Conservation (phyloP, 2,113 vertebrate species). For the Ancistrus triradiatus region DNA sequence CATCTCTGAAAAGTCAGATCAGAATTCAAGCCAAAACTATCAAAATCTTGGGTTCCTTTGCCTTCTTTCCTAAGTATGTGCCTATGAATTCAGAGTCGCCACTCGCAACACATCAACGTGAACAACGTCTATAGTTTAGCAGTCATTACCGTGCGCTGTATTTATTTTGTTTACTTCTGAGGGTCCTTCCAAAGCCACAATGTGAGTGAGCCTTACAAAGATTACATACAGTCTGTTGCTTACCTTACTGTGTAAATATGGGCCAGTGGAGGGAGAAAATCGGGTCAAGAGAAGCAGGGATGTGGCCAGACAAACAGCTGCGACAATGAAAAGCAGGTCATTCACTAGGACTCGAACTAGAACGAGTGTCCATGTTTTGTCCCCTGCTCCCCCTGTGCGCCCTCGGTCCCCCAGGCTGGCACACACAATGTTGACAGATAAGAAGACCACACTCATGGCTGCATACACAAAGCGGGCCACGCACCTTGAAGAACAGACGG, state of each 20-base stretch:
- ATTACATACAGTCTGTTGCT: background rate
- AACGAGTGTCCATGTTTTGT: constrained; percentile 74
- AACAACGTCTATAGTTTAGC: no score
- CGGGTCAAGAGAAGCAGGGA: constrained; percentile 74
- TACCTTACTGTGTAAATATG: constrained; percentile 80
- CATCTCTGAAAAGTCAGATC: no score
- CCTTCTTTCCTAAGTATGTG: no score
- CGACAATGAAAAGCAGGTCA: constrained; percentile 80
- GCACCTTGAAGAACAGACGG: constrained; percentile 43
- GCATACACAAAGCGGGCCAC: constrained; percentile 52
- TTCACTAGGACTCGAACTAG: constrained; percentile 80
- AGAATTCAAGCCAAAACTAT: no score
- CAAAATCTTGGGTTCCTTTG: no score
- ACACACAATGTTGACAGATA: constrained; percentile 75
- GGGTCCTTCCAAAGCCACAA: no score
- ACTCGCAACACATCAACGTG: no score
- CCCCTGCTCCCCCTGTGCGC: constrained; percentile 43
- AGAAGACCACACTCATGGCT: constrained; percentile 67
- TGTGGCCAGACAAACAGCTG: constrained; percentile 73
- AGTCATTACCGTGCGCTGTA: no score
- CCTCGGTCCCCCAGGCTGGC: constrained; percentile 65
- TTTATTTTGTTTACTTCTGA: no score
- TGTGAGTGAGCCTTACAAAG: background rate
- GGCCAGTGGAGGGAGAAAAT: constrained; percentile 69
- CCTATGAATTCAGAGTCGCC: no score